Evolutionary conservation across 2,888 invertebrate species (phyloP), one percentile per base, ranked within the genome.

Genomic region (Ornithoptera alexandrae): DNA sequence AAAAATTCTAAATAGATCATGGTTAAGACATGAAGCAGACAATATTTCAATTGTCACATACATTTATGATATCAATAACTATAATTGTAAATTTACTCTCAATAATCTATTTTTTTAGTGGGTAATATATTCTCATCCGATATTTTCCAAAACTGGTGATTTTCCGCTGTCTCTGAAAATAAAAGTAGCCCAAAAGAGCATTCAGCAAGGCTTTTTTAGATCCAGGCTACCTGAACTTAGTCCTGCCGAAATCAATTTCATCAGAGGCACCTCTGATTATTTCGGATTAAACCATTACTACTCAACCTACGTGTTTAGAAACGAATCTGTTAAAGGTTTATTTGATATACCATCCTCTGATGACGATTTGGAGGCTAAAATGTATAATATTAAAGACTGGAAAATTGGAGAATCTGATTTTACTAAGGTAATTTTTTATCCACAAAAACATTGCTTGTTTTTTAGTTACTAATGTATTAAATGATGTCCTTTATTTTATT

Each of bases 331-430:
- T 1, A 22, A 67, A 8, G 67, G 65, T 18, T 56, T 62, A 72
- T 68, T 76, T 61, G 71, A 71, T 0, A 53, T 64, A 8, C 83
- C 83, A 17, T 82, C 82, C 1, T 72, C 78, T 20, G 69, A 71
- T 20, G 81, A 82, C 62, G 83, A 83, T 65, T 56, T 74, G 24
- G 79, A 72, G n/a, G 72, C 72, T 6, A 58, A 50, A 20, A 58
- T 30, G 22, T 69, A 69, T 53, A 60, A 67, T 42, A 67, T 53
- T 18, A 50, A 56, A 22, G 68, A 53, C 8, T 80, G 79, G 79
- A 65, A 68, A 7, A 69, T 73, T 30, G 73, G 74, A 50, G 71
- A 71, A 50, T 75, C 77, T 10, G 59, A 65, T 10, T 73, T 65
- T 58, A 53, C 69, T 7, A 75, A 70, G 75, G 77, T 78, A 71